Base-by-base conservation (phyloP, 1,140 invertebrate species). In the Gryon sp. region DNA sequence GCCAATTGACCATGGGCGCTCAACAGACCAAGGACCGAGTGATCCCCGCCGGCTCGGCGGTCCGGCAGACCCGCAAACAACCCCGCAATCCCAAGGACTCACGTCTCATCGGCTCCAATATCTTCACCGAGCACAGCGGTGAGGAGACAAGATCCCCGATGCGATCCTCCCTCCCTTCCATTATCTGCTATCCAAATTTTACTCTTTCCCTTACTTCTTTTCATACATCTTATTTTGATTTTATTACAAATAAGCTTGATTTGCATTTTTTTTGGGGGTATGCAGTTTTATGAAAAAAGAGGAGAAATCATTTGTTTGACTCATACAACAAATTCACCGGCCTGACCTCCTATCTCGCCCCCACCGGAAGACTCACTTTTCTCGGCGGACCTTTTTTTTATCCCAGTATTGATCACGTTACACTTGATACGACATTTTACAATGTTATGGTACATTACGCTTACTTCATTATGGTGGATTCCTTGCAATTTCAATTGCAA, bases 121-220 rank as follows among this genome's bases (percentile, higher is more conserved):
- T 97, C 84, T 97, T 96, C 87, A 95, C 95, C 34, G 95, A 96
- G 90, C 95, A 97, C 86, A 96, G 93, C 88, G 95, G 95, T 96
- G 89, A 90, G 89, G n/a, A 1, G n/a, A 5, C 32, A 5, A 18
- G 26, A 15, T 38, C 22, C n/a, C 9, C 24, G 18, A 1, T 12
- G 1, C 26, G 1, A 1, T 3, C 34, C 9, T 8, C 38, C 7
- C 14, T 26, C 32, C n/a, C 46, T n/a, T n/a, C 26, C 22, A 8
- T 24, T 8, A n/a, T n/a, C 26, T 28, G 7, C 26, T n/a, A 28
- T n/a, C 26, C 7, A 7, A 7, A 7, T 28, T n/a, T 28, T n/a
- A n/a, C 26, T 28, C 26, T 28, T n/a, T 28, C 26, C 26, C 26
- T 28, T n/a, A 9, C n/a, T n/a, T n/a, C n/a, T n/a, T n/a, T 28